These are phyloP conservation scores for Danio jaintianensis DNA, from an alignment of 2,797 vertebrate genomes.

Conservation along the genomic window DNA sequence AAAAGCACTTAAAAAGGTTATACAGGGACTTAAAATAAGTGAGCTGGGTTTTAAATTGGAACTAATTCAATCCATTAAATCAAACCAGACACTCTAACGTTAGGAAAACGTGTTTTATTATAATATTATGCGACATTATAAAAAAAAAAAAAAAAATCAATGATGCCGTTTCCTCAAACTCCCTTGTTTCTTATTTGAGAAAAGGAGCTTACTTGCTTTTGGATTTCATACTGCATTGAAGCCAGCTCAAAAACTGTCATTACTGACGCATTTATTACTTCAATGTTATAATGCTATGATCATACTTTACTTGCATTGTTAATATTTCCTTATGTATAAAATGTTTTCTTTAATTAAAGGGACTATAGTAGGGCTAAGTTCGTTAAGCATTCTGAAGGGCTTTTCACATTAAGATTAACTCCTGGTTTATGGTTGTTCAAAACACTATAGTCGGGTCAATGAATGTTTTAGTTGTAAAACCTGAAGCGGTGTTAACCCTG, in stretches of 20 bases:
- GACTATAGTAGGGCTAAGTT: background rate
- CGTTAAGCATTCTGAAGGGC: background rate
- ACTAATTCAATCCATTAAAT: background rate
- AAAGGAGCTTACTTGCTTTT: background rate
- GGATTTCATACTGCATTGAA: background rate
- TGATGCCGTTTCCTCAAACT: background rate
- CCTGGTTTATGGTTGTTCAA: too few relatives aligned
- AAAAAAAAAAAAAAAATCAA: too few relatives aligned
- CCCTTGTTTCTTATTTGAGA: background rate
- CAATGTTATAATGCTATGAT: background rate
- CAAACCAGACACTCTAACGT: background rate
- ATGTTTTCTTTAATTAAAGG: background rate
- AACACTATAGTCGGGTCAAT: too few relatives aligned
- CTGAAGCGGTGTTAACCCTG: too few relatives aligned
- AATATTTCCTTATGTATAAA: background rate
- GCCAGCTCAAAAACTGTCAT: background rate
- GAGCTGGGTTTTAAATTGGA: background rate
- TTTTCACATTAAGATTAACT: too few relatives aligned
- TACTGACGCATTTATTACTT: background rate
- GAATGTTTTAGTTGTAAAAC: too few relatives aligned
- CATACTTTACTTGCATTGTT: background rate
- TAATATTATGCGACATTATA: background rate
- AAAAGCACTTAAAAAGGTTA: background rate
- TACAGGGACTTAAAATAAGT: background rate
- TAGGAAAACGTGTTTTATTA: background rate